Evolutionary conservation across 2,113 vertebrate species (phyloP), one percentile per base, ranked within the genome.

Genomic region (Zosterops lateralis): DNA sequence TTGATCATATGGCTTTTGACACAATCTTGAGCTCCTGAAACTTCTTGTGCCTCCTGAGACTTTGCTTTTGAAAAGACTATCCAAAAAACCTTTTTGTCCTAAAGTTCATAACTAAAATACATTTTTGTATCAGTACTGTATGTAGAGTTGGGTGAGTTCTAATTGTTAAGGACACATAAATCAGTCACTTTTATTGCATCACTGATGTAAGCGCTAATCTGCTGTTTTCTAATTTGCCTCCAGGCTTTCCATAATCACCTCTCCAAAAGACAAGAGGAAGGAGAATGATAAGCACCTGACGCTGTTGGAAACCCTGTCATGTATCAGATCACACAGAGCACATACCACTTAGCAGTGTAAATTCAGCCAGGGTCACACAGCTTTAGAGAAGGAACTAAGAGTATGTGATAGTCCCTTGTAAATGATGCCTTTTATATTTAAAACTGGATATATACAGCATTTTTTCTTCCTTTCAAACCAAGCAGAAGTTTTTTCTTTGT

Each of bases 201-300:
- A 58, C 6, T 83, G 66, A 80, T 67, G 5, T 6, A 85, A 90
- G 74, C 11, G 24, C 75, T 92, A 93, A 92, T 70, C 67, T 87
- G 67, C 44, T 90, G 56, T 72, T 95, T 90, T 92, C 78, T 85
- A 68, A 80, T 85, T 77, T 90, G 40, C 45, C 80, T 96, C 28
- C 73, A 82, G 71, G 42, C 32, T 91, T 72, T 73, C 79, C n/a
- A 44, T 74, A 88, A 87, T 80, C 64, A 50, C 60, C 34, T 48
- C 70, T 86, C 50, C 51, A 79, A 72, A 75, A 87, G 58, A 82
- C 82, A 90, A 73, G 58, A 95, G 62, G 34, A 92, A 12, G 24
- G 76, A 68, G 87, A 89, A 87, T 56, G 70, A 44, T 34, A 71
- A 89, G 73, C 64, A 94, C 62, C 84, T 87, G 79, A 66, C 51